These are phyloP conservation scores for Chinchilla lanigera DNA, from an alignment of 2,113 vertebrate species.

Conservation along the genomic window DNA sequence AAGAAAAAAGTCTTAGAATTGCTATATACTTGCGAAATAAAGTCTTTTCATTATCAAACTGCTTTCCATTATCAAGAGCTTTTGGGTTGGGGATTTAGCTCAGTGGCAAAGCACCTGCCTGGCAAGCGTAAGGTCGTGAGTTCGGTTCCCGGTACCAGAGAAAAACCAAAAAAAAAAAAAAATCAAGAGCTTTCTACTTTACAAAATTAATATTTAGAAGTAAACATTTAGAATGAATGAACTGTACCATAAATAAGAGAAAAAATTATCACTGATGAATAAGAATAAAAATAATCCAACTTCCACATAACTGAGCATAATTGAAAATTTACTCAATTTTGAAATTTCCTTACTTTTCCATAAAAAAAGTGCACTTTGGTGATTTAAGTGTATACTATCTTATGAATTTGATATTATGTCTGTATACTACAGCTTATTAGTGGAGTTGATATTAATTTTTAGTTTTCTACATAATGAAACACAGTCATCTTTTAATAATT, in stretches of 20 bases:
- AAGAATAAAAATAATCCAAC: not conserved
- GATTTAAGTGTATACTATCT: not conserved
- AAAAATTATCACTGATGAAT: not conserved
- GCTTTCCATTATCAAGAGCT: not conserved
- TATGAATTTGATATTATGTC: not conserved
- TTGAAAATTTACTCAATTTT: not conserved
- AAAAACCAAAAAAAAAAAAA: too few relatives aligned
- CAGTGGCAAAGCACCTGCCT: too few relatives aligned
- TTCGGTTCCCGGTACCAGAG: too few relatives aligned
- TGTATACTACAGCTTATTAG: not conserved
- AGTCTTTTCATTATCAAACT: not conserved
- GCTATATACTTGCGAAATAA: not conserved
- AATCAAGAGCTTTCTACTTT: too few relatives aligned
- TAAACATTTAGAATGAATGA: not conserved
- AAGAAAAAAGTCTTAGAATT: not conserved
- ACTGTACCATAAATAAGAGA: not conserved
- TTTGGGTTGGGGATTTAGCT: too few relatives aligned
- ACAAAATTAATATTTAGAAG: conserved; percentile 43
- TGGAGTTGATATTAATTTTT: not conserved
- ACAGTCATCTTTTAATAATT: not conserved
- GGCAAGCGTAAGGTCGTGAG: too few relatives aligned
- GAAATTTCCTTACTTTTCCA: not conserved
- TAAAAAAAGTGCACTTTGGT: not conserved
- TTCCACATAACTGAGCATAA: not conserved
- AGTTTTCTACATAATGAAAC: not conserved